Percentiles rank a stretch among this genome's conserved stretches.
Evolutionary conservation across 2,797 vertebrate genomes (phyloP).

Genomic region (Sciaenops ocellatus): DNA sequence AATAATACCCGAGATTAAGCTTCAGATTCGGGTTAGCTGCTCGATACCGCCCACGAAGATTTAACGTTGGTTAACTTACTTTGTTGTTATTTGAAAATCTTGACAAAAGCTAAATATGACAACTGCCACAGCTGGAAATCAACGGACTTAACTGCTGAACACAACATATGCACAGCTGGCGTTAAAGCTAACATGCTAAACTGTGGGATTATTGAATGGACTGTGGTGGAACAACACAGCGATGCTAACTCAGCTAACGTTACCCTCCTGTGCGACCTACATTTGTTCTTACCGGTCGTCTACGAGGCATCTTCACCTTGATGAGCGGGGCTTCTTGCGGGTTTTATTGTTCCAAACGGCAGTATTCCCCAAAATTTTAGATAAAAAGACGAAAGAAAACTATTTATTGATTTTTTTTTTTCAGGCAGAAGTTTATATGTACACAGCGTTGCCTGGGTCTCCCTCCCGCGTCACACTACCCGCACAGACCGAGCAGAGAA

Average conservation of each 20-base stretch:
- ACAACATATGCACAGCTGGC: fast-evolving
- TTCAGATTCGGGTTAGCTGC: not conserved
- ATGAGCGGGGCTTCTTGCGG: not conserved
- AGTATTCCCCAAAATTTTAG: not conserved
- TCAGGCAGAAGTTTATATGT: constrained; percentile 59
- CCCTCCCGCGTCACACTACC: constrained; percentile 69
- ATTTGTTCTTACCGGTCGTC: constrained; percentile 79
- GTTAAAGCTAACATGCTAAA: not conserved
- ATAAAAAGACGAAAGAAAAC: not conserved
- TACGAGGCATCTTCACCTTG: constrained; percentile 77
- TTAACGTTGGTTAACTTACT: not conserved
- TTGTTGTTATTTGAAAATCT: not conserved
- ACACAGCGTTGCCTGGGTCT: constrained; percentile 57
- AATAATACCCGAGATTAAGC: not conserved
- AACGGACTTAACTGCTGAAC: fast-evolving
- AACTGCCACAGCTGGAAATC: fast-evolving
- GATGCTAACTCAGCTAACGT: constrained; percentile 70
- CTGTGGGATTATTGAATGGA: constrained; percentile 21
- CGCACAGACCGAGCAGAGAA: constrained; percentile 46
- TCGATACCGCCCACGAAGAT: constrained; percentile 19
- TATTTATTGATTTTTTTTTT: constrained; percentile 40
- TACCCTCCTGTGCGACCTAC: constrained; percentile 61
- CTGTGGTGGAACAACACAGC: constrained; percentile 28
- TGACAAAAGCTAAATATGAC: not conserved
- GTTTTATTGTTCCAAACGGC: not conserved